Conservation (phyloP, 2,113 vertebrate species). For the Lampris megalopsis region DNA sequence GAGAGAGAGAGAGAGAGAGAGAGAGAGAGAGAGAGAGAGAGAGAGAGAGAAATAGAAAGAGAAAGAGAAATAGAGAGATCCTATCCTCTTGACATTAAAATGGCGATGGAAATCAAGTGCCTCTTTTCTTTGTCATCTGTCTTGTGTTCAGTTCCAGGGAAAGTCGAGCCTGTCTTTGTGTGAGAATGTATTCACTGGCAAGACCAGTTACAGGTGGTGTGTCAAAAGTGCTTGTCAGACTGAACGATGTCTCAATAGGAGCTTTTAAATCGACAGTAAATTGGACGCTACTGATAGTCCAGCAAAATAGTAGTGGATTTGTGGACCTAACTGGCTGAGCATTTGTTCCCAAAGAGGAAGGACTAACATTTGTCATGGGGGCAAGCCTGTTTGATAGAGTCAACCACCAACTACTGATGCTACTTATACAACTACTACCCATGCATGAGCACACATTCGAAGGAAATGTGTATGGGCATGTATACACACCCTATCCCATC, state of each 20-base stretch:
- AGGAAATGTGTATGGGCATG: conserved; percentile 13
- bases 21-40: neutral
- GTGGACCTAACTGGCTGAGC: neutral
- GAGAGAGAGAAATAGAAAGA: neutral
- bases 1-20: neutral
- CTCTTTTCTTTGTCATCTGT: conserved; percentile 34
- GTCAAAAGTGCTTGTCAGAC: neutral
- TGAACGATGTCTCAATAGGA: neutral
- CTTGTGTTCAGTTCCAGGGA: conserved; percentile 29
- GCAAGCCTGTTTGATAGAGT: conserved; percentile 12
- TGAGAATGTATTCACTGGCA: neutral
- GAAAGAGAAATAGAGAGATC: conserved; percentile 34
- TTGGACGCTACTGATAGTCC: neutral
- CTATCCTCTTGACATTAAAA: conserved; percentile 33
- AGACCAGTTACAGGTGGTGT: neutral
- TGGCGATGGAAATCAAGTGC: conserved; percentile 32
- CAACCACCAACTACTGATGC: neutral
- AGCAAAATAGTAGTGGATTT: neutral
- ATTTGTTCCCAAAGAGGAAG: neutral
- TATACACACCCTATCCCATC: conserved; percentile 21
- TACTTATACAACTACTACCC: neutral
- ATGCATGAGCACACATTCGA: neutral
- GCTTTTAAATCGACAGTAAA: neutral
- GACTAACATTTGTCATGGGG: neutral
- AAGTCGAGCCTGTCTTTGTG: neutral